These are phyloP conservation scores for Sparidentex hasta DNA, from an alignment of 2,797 vertebrate genomes.

Conservation along the genomic window DNA sequence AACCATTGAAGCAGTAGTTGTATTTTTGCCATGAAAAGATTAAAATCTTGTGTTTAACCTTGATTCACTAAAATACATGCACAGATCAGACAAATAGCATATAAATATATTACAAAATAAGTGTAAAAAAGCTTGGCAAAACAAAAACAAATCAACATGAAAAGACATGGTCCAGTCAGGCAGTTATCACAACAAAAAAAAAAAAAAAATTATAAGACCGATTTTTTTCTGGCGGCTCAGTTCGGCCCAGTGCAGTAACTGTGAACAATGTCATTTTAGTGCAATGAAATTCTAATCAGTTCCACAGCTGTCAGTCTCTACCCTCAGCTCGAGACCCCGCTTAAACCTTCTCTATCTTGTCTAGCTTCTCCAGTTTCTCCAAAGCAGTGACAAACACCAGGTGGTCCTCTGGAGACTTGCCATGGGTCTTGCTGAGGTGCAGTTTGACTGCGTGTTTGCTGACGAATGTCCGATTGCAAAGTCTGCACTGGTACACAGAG, in stretches of 20 bases:
- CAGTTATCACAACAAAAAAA: constrained; percentile 85
- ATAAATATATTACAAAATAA: constrained; percentile 89
- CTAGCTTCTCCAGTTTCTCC: constrained; percentile 98
- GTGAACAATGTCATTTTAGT: constrained; percentile 87
- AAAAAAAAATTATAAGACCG: constrained; percentile 74
- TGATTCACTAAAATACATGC: constrained; percentile 97
- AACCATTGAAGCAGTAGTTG: constrained; percentile 85
- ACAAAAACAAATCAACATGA: constrained; percentile 81
- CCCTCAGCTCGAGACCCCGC: constrained; percentile 67
- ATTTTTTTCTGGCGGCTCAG: constrained; percentile 85
- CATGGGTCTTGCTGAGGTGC: constrained; percentile 99
- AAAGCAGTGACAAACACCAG: constrained; percentile 98
- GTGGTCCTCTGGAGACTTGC: constrained; percentile 99
- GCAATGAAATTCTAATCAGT: constrained; percentile 88
- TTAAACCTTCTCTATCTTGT: constrained; percentile 86
- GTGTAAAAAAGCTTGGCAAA: constrained; percentile 86
- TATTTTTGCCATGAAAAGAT: constrained; percentile 94
- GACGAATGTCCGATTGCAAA: constrained; percentile 99
- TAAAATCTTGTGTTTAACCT: constrained; percentile 96
- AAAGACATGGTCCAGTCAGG: constrained; percentile 88
- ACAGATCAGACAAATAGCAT: constrained; percentile 96
- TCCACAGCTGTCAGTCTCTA: constrained; percentile 82
- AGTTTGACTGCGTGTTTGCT: constrained; percentile 99
- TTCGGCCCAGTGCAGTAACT: constrained; percentile 88
- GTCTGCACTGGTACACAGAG: constrained; percentile 99